Conservation (phyloP, 2,888 invertebrate species). For the Trichopoda pennipes region DNA sequence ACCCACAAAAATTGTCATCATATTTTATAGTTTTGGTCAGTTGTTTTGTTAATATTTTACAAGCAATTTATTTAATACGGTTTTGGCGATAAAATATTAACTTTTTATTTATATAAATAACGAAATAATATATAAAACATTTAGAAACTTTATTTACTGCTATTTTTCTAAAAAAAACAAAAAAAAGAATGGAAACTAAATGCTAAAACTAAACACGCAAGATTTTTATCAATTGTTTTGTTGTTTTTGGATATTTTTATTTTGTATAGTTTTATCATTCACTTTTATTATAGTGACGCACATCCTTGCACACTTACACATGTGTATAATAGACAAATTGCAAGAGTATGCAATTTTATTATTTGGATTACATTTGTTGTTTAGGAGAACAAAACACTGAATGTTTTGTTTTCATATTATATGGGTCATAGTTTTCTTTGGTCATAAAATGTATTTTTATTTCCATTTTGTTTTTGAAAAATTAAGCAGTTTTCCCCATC, state of each 20-base stretch:
- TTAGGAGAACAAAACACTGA: conserved; percentile 27
- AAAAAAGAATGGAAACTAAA: conserved; percentile 18
- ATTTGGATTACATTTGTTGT: conserved; percentile 14
- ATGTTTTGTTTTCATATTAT: conserved; percentile 26
- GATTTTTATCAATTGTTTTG: conserved; percentile 57
- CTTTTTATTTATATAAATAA: conserved; percentile 49
- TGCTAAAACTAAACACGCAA: conserved; percentile 34
- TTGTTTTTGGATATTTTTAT: conserved; percentile 10
- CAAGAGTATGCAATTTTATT: conserved; percentile 45
- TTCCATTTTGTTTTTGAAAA: background rate
- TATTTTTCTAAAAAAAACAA: background rate
- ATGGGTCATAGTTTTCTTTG: conserved; percentile 59
- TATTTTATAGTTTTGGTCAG: conserved; percentile 55
- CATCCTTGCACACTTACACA: conserved; percentile 1
- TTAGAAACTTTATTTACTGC: conserved; percentile 3
- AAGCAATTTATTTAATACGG: conserved; percentile 60
- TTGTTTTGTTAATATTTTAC: conserved; percentile 56
- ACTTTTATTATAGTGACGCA: conserved; percentile 29
- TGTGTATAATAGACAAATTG: conserved; percentile 7
- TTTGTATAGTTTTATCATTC: conserved; percentile 45
- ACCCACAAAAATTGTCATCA: conserved; percentile 52
- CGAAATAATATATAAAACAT: conserved; percentile 17
- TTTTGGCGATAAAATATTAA: conserved; percentile 16
- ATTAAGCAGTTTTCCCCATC: conserved; percentile 1
- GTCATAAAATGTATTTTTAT: conserved; percentile 46